Evolutionary conservation across 2,797 vertebrate species (phyloP).

Genomic region (Malacoctenus gilli): DNA sequence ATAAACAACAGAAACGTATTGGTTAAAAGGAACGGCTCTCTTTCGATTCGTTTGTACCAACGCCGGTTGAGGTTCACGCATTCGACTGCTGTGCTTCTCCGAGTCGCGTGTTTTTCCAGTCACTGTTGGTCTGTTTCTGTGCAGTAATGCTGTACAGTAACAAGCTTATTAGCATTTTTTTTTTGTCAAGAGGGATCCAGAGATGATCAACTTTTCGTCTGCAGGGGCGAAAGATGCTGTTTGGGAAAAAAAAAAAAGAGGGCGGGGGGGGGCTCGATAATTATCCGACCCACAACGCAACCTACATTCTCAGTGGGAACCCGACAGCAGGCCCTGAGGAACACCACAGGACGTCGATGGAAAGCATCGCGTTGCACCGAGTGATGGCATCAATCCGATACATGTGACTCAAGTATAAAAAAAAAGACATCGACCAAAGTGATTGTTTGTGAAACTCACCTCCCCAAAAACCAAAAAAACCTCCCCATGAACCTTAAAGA

Average conservation of each 20-base stretch:
- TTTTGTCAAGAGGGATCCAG: background rate
- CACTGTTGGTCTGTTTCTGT: background rate
- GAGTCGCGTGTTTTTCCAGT: no score
- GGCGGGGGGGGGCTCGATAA: no score
- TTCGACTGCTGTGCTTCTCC: no score
- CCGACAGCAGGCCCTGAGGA: background rate
- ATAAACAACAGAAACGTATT: constrained; percentile 12
- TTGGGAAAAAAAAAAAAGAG: background rate
- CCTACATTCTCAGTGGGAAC: background rate
- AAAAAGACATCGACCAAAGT: constrained; percentile 8
- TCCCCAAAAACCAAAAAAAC: no score
- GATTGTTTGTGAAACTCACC: constrained; percentile 17
- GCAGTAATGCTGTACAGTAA: background rate
- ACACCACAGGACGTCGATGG: background rate
- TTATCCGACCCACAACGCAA: background rate
- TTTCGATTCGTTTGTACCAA: no score
- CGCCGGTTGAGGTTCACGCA: no score
- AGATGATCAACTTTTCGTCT: constrained; percentile 7
- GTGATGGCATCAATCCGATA: constrained; percentile 8
- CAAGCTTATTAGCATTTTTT: constrained; percentile 10
- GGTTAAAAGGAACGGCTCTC: constrained; percentile 1
- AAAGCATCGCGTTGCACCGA: constrained; percentile 1
- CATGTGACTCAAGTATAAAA: constrained; percentile 16
- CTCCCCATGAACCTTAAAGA: no score
- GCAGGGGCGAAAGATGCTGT: no score